phyloP scores from a whole-genome alignment of 1,140 invertebrate genomes.

The Palaemon carinicauda region DNA sequence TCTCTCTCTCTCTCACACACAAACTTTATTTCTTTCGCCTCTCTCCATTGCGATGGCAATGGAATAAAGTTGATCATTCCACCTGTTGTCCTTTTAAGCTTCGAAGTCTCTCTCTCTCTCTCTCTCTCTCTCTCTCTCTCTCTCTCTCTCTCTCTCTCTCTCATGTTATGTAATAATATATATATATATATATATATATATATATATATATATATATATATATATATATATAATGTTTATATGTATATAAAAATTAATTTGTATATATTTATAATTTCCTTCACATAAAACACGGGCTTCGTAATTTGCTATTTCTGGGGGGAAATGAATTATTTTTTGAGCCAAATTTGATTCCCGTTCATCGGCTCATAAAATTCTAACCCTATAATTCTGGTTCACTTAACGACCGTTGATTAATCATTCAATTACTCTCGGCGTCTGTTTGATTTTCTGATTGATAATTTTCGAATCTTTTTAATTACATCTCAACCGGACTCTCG shows the following conservation, averaged over 20 bases:
- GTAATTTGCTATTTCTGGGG: no score
- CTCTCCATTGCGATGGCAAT: no score
- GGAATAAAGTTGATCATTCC: no score
- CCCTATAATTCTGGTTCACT: constrained; percentile 45
- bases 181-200: background rate
- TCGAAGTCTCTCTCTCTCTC: background rate
- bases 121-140: background rate
- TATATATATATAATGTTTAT: background rate
- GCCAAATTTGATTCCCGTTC: constrained; percentile 35
- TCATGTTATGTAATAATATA: background rate
- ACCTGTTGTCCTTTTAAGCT: no score
- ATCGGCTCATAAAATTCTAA: constrained; percentile 29
- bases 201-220: constrained; percentile 15
- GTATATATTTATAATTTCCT: no score
- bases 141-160: constrained; percentile 13
- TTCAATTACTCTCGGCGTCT: constrained; percentile 49
- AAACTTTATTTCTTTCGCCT: background rate
- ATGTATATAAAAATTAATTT: no score
- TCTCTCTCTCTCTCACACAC: background rate
- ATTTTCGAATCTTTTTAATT: constrained; percentile 57
- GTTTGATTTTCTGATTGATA: constrained; percentile 55
- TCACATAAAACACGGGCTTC: no score
- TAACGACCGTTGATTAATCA: constrained; percentile 52
- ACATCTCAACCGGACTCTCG: constrained; percentile 6
- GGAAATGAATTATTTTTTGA: background rate